Conservation (phyloP, 2,797 vertebrate genomes). For the Coreius guichenoti region DNA sequence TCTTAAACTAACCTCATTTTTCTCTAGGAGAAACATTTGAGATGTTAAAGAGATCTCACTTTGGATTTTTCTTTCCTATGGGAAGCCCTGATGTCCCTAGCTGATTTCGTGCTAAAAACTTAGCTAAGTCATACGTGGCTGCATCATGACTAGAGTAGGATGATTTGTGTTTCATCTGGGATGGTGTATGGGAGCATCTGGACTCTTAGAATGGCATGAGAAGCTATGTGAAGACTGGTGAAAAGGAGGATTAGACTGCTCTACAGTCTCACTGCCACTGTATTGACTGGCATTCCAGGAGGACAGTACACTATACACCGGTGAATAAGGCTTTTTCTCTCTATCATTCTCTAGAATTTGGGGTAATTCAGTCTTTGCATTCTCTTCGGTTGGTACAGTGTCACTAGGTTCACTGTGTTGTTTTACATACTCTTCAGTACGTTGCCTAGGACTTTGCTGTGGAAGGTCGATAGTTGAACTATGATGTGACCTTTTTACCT, state of each 20-base stretch:
- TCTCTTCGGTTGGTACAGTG: neutral
- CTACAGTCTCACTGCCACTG: neutral
- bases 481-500: neutral
- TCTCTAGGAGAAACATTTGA: no score
- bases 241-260: neutral
- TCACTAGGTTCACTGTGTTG: neutral
- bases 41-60: no score
- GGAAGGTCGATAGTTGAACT: neutral
- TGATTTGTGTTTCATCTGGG: neutral
- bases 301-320: neutral
- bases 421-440: slow-evolving; percentile 4
- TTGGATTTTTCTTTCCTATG: no score
- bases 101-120: neutral
- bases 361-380: neutral
- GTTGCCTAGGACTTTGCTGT: neutral
- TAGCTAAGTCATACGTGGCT: neutral
- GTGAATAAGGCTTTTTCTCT: neutral
- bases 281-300: neutral
- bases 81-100: neutral
- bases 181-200: neutral
- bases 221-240: neutral
- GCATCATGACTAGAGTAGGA: neutral
- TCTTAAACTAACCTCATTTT: no score
- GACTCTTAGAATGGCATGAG: neutral
- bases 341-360: neutral